Percentiles rank a stretch among this genome's conserved stretches.
These are phyloP conservation scores for Phenganax stokvisi DNA, from an alignment of 92 coral and sea anemone species.

Conservation along the genomic window DNA sequence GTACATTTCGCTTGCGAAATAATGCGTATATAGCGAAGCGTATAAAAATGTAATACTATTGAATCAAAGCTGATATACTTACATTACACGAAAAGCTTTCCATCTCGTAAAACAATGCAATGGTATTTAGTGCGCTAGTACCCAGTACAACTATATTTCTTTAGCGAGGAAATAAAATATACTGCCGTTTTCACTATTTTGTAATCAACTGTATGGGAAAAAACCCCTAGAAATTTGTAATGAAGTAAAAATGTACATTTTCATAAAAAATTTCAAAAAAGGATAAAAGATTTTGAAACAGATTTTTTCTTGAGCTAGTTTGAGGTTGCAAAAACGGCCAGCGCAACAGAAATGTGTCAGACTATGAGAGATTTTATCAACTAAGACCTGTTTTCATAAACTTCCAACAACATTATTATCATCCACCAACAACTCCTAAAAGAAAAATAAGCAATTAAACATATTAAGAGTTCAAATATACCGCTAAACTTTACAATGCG, in stretches of 20 bases:
- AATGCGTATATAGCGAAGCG: too few species aligned
- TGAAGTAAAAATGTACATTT: neutral
- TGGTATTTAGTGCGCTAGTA: neutral
- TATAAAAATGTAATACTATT: too few species aligned
- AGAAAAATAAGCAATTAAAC: neutral
- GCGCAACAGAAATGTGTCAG: neutral
- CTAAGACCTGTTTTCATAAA: neutral
- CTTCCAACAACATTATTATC: too few species aligned
- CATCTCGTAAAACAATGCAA: neutral
- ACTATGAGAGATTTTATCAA: neutral
- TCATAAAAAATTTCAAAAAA: constrained; percentile 4
- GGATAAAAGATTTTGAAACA: neutral
- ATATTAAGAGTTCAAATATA: neutral
- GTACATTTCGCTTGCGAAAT: too few species aligned
- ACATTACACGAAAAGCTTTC: too few species aligned
- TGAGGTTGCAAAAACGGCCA: neutral
- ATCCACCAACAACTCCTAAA: constrained; percentile 37
- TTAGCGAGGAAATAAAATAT: too few species aligned
- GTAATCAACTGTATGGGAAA: neutral
- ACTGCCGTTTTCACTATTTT: too few species aligned
- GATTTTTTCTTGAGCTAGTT: neutral
- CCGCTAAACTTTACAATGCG: neutral
- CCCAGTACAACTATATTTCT: neutral
- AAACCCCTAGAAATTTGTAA: neutral
- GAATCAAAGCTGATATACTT: too few species aligned